Conservation (phyloP, 2,113 vertebrate genomes). For the Mesoclemmys tuberculata region DNA sequence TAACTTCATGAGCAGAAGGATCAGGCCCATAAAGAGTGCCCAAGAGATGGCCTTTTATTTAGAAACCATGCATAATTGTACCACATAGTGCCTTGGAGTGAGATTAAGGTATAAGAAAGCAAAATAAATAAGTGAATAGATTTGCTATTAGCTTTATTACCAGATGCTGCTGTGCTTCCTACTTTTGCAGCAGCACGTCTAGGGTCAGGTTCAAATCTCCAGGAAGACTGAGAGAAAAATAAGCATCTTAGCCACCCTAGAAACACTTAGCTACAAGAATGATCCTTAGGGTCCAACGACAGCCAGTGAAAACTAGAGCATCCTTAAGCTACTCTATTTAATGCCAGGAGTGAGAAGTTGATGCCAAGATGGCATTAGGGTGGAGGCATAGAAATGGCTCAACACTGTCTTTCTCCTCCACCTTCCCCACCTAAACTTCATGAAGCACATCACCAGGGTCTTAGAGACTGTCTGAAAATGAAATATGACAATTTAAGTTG, state of each 20-base stretch:
- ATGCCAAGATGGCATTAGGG: accelerated
- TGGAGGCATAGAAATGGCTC: background rate
- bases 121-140: background rate
- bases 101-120: background rate
- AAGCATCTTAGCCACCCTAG: background rate
- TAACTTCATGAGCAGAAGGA: background rate
- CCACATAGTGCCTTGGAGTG: background rate
- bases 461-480: background rate
- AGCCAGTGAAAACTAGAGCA: background rate
- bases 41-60: background rate
- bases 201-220: background rate
- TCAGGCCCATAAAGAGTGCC: background rate
- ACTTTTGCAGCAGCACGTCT: background rate
- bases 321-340: background rate
- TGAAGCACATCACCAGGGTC: background rate
- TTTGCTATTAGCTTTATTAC: background rate
- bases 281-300: background rate
- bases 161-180: background rate
- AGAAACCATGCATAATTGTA: background rate
- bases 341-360: background rate
- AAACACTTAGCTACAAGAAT: background rate
- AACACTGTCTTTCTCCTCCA: background rate
- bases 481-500: background rate
- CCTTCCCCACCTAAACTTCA: background rate
- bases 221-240: background rate